Conservation (phyloP, 2,888 invertebrate species). For the Allolobophora icterica region DNA sequence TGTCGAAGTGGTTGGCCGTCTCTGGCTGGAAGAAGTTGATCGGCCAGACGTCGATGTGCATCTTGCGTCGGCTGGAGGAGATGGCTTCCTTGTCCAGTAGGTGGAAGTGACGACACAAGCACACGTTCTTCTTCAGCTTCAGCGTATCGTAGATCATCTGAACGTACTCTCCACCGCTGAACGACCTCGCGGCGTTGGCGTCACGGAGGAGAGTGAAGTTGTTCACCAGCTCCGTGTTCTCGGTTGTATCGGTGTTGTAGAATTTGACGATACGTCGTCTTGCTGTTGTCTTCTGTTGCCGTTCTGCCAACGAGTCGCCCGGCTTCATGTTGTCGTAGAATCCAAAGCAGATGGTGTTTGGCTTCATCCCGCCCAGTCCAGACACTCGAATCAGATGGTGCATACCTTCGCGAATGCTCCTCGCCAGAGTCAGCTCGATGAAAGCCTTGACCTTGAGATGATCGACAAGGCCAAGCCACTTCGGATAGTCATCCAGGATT, state of each 20-base stretch:
- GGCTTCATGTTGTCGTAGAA: conserved; percentile 82
- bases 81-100: conserved; percentile 80
- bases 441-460: conserved; percentile 71
- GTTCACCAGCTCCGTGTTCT: not conserved
- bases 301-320: conserved; percentile 67
- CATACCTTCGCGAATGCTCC: conserved; percentile 84
- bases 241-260: not conserved
- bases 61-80: conserved; percentile 69
- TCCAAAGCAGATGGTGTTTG: conserved; percentile 90
- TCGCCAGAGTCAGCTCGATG: conserved; percentile 74
- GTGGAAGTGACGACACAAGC: conserved; percentile 89
- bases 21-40: conserved; percentile 85
- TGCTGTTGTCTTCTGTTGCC: not conserved
- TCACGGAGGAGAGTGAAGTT: conserved; percentile 50
- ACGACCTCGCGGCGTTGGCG: conserved; percentile 45
- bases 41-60: conserved; percentile 95
- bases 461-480: conserved; percentile 93
- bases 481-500: conserved; percentile 78
- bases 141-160: conserved; percentile 85
- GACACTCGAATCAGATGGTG: conserved; percentile 88
- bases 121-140: conserved; percentile 91
- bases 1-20: conserved; percentile 82
- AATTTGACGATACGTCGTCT: conserved; percentile 18
- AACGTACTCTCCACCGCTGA: conserved; percentile 75
- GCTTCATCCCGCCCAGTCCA: conserved; percentile 98